Evolutionary conservation across 1,140 invertebrate species (phyloP), one percentile per base, ranked within the genome.

Genomic region (Platyscapa corneri): DNA sequence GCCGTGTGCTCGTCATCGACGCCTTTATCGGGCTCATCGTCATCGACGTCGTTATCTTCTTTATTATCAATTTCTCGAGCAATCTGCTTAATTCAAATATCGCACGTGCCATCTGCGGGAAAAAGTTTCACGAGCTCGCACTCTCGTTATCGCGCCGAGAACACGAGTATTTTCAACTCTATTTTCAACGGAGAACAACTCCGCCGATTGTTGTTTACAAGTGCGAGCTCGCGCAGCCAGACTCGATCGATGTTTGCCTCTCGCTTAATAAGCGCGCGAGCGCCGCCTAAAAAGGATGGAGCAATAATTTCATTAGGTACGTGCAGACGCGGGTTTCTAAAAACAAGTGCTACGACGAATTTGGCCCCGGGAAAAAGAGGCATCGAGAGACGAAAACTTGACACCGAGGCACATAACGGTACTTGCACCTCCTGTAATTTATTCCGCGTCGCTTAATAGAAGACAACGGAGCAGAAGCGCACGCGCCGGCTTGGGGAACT

Each of bases 401-500:
- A 83, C 49, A 67, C 75, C 53, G 20, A 83, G 37, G 46, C n/a
- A 27, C 32, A 32, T 72, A 78, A 86, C 85, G 80, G 81, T 75
- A 83, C 64, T 49, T 67, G 53, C 70, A 86, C 82, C 74, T 78
- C 39, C 23, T 78, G 72, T 83, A 86, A 83, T 86, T 79, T 83
- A 83, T 86, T 78, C 65, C 30, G 64, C n/a, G 75, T 46, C 27
- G 49, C 42, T 64, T 84, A 65, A 84, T 79, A 72, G 27, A 46
- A 72, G 16, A 56, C 23, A 65, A 56, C 34, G 65, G 46, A 3
- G 23, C 46, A 78, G 30, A 30, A 6, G 46, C 46, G 42, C 82
- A 70, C 79, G 77, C 53, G 82, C 46, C n/a, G 64, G 67, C 72
- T 49, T 42, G 53, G 18, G n/a, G 87, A 60, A 60, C 89, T 90